Evolutionary conservation across 2,797 vertebrate genomes (phyloP), one percentile per base, ranked within the genome.

Genomic region (Forpus xanthops): DNA sequence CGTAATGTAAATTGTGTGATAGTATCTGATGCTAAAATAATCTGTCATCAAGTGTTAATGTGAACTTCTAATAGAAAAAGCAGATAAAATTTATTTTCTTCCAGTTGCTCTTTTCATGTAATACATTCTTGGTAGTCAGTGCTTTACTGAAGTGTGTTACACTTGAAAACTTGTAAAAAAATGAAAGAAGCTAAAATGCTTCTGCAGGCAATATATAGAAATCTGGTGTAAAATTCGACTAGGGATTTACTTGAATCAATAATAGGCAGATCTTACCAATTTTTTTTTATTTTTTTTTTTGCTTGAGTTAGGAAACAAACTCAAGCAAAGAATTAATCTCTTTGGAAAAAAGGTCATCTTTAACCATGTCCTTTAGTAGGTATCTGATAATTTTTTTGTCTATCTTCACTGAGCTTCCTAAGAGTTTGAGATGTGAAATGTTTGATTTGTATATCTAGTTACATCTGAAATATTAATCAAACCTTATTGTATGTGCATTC

Each of bases 401-500:
- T 72, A 39, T 21, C 55, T 71, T 73, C 19, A 25, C 11, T 49
- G 47, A 81, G 27, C 6, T 25, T 74, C 61, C 56, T 5, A 61
- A 37, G 44, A 53, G 12, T 61, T 45, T 30, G 64, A 85, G 11
- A 15, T 68, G 12, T 55, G 31, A 78, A 64, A 70, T 41, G 21
- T 45, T 76, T 21, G 25, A 2, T 24, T 42, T 85, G 64, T 85
- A 8, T 27, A 16, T 11, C 1, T 44, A 28, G 11, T 30, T 83
- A 25, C 2, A 18, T 45, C 31, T 80, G 64, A 76, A 76, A 27
- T 23, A 3, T 56, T 85, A 61, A 31, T 49, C 31, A 6, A 87
- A 39, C 31, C 67, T 87, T 91, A 82, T 17, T 81, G 28, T 56
- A 16, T 5, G 12, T 87, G n/a, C 87, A 5, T 93, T 93, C 77